Conservation (phyloP, 2,888 invertebrate genomes). For the Athetis lepigone region DNA sequence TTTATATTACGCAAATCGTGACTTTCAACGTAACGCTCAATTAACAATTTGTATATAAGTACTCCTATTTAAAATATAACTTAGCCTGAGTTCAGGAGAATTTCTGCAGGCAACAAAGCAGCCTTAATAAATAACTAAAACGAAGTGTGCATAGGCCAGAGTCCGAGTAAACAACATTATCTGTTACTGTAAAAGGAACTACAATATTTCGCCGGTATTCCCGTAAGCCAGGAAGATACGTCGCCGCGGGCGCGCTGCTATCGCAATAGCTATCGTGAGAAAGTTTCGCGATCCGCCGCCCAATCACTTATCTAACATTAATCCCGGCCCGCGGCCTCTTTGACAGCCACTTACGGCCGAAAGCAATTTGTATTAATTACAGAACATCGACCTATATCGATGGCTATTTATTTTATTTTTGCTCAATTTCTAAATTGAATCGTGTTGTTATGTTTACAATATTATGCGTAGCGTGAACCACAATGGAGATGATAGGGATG, state of each 20-base stretch:
- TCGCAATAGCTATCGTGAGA: constrained; percentile 82
- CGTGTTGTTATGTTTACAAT: constrained; percentile 16
- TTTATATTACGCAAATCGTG: constrained; percentile 12
- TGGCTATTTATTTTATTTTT: constrained; percentile 64
- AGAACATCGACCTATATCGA: constrained; percentile 75
- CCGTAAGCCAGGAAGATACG: constrained; percentile 65
- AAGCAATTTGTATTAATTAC: constrained; percentile 85
- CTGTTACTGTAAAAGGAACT: constrained; percentile 65
- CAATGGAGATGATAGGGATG: constrained; percentile 56
- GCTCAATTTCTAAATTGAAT: constrained; percentile 49
- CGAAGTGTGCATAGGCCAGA: constrained; percentile 33
- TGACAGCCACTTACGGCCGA: constrained; percentile 79
- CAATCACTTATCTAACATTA: constrained; percentile 82
- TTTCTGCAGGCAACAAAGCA: constrained; percentile 21
- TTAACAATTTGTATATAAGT: constrained; percentile 7
- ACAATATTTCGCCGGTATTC: constrained; percentile 68
- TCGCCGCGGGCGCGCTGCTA: constrained; percentile 66
- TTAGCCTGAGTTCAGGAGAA: background rate
- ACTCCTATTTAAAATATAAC: constrained; percentile 11
- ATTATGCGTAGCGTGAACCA: constrained; percentile 17
- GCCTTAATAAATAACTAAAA: constrained; percentile 30
- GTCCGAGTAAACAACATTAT: constrained; percentile 63
- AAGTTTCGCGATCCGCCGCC: constrained; percentile 82
- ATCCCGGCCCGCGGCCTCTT: constrained; percentile 81
- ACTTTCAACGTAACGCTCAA: constrained; percentile 6